Conservation (phyloP, 2,113 vertebrate species). For the Urocitellus parryii region DNA sequence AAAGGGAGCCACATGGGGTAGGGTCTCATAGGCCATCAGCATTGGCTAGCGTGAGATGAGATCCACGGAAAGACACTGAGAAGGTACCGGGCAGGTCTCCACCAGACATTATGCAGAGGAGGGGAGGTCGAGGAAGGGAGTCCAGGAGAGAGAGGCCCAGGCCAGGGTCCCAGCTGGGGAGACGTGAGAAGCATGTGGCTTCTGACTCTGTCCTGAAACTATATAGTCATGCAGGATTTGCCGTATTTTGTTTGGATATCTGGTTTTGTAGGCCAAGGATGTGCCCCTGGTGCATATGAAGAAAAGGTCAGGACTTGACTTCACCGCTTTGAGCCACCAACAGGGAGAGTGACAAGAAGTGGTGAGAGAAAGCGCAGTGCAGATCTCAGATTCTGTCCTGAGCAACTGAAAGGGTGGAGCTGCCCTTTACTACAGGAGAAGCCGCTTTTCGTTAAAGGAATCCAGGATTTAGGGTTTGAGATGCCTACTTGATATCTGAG, state of each 20-base stretch:
- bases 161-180: rapidly evolving
- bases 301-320: neutral
- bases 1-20: neutral
- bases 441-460: neutral
- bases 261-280: neutral
- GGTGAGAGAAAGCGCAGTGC: neutral
- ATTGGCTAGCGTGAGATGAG: neutral
- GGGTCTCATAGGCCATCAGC: neutral
- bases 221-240: neutral
- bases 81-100: neutral
- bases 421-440: neutral
- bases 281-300: neutral
- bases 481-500: neutral
- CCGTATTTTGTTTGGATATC: neutral
- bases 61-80: neutral
- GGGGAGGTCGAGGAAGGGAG: neutral
- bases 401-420: neutral
- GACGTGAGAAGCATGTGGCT: neutral
- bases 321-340: neutral
- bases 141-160: neutral
- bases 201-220: neutral
- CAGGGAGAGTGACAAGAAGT: neutral
- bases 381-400: neutral
- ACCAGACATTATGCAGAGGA: neutral
- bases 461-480: neutral